Conservation (phyloP, 2,888 invertebrate genomes). For the Drosophila sordidula region DNA sequence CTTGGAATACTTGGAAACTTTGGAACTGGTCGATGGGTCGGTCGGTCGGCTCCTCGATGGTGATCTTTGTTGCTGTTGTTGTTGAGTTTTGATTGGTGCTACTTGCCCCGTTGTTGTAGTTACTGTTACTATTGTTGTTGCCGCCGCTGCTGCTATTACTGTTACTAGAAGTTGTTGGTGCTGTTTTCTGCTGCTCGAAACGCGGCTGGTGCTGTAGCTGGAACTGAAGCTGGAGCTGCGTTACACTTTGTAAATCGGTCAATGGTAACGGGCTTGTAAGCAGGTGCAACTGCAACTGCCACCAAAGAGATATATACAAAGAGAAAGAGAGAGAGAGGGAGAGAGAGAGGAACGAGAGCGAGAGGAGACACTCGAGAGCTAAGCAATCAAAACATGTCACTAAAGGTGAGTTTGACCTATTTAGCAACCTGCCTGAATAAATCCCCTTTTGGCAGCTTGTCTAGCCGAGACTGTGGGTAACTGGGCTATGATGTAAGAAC, state of each 20-base stretch:
- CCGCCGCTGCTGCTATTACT: constrained; percentile 40
- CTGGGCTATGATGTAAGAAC: constrained; percentile 1
- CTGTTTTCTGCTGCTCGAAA: constrained; percentile 18
- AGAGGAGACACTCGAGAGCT: constrained; percentile 18
- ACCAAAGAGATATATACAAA: constrained; percentile 20
- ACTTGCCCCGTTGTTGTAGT: constrained; percentile 40
- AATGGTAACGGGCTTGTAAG: constrained; percentile 73
- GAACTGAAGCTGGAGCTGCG: constrained; percentile 30
- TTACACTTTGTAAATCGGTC: constrained; percentile 72
- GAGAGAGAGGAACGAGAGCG: constrained; percentile 12
- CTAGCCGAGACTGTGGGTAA: background rate
- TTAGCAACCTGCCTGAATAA: constrained; percentile 8
- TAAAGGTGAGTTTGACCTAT: constrained; percentile 74
- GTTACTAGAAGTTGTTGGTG: constrained; percentile 48
- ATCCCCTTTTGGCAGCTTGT: constrained; percentile 12
- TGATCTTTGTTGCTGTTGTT: constrained; percentile 35
- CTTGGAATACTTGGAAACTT: constrained; percentile 49
- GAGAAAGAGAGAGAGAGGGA: constrained; percentile 13
- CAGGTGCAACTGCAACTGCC: constrained; percentile 66
- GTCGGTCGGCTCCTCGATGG: constrained; percentile 40
- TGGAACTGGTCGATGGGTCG: constrained; percentile 46
- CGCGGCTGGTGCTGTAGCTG: constrained; percentile 14
- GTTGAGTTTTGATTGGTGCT: constrained; percentile 60
- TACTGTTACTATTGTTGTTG: constrained; percentile 42
- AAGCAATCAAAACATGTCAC: constrained; percentile 64